phyloP scores from a whole-genome alignment of 2,797 vertebrate species.

The Buphagus erythrorhynchus region DNA sequence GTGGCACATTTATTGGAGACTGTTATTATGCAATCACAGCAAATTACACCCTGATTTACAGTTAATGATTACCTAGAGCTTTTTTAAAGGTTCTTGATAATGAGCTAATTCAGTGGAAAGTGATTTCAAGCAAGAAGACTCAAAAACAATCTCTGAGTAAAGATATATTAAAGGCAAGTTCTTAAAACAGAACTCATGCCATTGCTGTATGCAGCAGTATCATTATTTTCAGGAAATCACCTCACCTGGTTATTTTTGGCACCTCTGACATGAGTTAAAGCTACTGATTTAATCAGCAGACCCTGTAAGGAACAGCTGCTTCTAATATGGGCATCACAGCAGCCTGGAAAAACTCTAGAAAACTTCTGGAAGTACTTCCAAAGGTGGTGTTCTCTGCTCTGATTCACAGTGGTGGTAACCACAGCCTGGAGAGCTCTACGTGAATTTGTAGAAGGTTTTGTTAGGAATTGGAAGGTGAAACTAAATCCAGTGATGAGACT shows the following conservation, averaged over 20 bases:
- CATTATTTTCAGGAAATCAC: neutral
- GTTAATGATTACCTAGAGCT: conserved; percentile 18
- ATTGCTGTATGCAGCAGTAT: neutral
- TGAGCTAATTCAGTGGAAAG: neutral
- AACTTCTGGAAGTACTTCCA: neutral
- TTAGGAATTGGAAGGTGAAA: neutral
- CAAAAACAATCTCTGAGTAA: neutral
- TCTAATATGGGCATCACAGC: neutral
- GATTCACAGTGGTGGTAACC: neutral
- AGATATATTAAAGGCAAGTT: neutral
- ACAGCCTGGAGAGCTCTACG: neutral
- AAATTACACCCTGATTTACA: conserved; percentile 35
- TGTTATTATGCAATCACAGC: conserved; percentile 1
- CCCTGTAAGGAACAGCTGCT: neutral
- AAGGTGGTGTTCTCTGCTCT: neutral
- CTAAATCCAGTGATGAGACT: neutral
- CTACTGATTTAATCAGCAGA: neutral
- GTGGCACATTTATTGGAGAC: conserved; percentile 17
- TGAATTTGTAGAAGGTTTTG: neutral
- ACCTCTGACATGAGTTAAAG: neutral
- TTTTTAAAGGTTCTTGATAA: conserved; percentile 16
- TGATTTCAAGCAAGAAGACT: neutral
- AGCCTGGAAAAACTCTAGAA: neutral
- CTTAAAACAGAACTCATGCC: neutral
- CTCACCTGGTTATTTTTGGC: neutral